Evolutionary conservation across 2,888 invertebrate genomes (phyloP).

Genomic region (Hemicrepidius hirtus): DNA sequence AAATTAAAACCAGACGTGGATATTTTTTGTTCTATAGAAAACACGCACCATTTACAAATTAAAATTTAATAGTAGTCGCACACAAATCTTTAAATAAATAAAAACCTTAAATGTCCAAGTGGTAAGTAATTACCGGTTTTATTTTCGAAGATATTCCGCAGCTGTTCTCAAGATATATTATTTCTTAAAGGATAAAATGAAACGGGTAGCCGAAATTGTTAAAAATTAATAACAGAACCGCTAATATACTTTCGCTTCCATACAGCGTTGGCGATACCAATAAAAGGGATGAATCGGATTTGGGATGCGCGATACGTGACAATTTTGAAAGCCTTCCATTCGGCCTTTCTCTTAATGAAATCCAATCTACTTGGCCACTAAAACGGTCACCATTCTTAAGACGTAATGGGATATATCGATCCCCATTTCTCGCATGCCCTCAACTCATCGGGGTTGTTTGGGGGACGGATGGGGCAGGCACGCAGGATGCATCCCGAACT

Average conservation of each 20-base stretch:
- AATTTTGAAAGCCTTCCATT: conserved; percentile 45
- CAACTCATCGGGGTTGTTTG: conserved; percentile 38
- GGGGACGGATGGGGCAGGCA: conserved; percentile 36
- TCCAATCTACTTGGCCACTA: conserved; percentile 51
- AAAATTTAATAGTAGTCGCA: neutral
- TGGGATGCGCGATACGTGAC: conserved; percentile 39
- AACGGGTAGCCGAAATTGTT: conserved; percentile 7
- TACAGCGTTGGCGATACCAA: neutral
- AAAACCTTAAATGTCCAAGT: neutral
- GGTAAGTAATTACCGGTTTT: neutral
- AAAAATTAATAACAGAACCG: conserved; percentile 20
- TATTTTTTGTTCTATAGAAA: neutral
- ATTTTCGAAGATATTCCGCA: neutral
- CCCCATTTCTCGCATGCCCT: conserved; percentile 48
- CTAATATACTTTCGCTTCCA: conserved; percentile 9
- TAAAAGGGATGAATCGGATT: conserved; percentile 24
- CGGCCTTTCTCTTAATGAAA: conserved; percentile 50
- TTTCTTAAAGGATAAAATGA: neutral
- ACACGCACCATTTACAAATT: conserved; percentile 1
- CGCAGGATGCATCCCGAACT: conserved; percentile 49
- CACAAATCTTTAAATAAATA: neutral
- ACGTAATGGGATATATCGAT: conserved; percentile 52
- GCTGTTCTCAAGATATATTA: neutral
- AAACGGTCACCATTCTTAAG: conserved; percentile 51
- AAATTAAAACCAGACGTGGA: conserved; percentile 4